These are phyloP conservation scores for Cheilosia pagana DNA, from an alignment of 2,888 invertebrate genomes.

Conservation along the genomic window DNA sequence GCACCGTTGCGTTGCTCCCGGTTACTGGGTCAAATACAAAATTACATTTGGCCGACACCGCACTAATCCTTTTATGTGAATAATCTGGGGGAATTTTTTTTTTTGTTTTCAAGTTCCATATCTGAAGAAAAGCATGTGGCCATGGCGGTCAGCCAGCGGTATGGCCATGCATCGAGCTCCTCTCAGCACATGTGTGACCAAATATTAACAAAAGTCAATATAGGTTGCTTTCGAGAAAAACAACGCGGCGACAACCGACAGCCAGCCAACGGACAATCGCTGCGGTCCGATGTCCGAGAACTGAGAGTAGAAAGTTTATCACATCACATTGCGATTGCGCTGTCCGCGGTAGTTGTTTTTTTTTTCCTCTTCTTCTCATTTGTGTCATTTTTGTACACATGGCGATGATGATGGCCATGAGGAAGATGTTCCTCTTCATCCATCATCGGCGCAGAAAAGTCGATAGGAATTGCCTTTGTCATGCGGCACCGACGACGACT, in stretches of 20 bases:
- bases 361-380: constrained; percentile 32
- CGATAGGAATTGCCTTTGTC: constrained; percentile 66
- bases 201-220: constrained; percentile 69
- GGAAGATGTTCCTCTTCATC: constrained; percentile 71
- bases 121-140: constrained; percentile 75
- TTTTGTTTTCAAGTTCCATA: constrained; percentile 18
- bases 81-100: constrained; percentile 28
- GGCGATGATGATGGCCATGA: constrained; percentile 68
- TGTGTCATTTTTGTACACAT: constrained; percentile 62
- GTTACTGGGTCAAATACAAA: constrained; percentile 54
- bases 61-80: constrained; percentile 61
- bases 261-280: constrained; percentile 50
- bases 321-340: constrained; percentile 31
- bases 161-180: constrained; percentile 25
- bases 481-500: constrained; percentile 50
- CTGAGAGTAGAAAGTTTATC: constrained; percentile 69
- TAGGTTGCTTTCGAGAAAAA: constrained; percentile 68
- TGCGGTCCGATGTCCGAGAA: constrained; percentile 60
- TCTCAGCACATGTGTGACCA: constrained; percentile 60
- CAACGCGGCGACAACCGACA: constrained; percentile 29
- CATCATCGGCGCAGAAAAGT: constrained; percentile 62
- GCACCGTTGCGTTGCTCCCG: constrained; percentile 4
- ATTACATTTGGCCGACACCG: constrained; percentile 30
- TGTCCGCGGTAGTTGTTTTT: constrained; percentile 43
- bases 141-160: constrained; percentile 36